Percentiles rank a stretch among this genome's conserved stretches.
Conservation (phyloP, 2,797 vertebrate species). For the Synaphobranchus kaupii region DNA sequence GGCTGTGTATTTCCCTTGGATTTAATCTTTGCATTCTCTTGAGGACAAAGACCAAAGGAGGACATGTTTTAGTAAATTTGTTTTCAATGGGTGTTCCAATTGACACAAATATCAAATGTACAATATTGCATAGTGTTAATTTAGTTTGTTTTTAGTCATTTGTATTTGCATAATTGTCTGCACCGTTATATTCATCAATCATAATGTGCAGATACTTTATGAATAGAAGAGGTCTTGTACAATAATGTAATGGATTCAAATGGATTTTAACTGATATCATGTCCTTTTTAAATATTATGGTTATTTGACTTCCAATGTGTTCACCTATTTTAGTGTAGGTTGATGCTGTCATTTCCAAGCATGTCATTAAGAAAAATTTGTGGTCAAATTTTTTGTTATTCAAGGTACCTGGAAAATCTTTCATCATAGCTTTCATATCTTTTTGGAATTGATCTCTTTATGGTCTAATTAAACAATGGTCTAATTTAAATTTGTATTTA, state of each 20-base stretch:
- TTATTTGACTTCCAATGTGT: not conserved
- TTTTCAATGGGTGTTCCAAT: not conserved
- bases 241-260: not conserved
- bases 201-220: not conserved
- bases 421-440: not conserved
- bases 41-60: not conserved
- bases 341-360: not conserved
- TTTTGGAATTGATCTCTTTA: not conserved
- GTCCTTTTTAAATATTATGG: not conserved
- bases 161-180: not conserved
- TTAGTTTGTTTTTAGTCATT: too few species aligned
- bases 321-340: not conserved
- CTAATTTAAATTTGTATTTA: not conserved
- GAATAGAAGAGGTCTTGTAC: not conserved
- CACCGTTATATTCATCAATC: not conserved
- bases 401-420: not conserved
- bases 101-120: not conserved
- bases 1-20: not conserved
- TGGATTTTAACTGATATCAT: not conserved
- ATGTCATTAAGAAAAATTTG: not conserved
- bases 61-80: not conserved
- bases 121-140: too few species aligned
- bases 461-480: not conserved
- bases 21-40: not conserved
- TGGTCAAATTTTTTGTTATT: not conserved